Evolutionary conservation across 1,140 invertebrate species (phyloP).

Genomic region (Drosophila setifemur): DNA sequence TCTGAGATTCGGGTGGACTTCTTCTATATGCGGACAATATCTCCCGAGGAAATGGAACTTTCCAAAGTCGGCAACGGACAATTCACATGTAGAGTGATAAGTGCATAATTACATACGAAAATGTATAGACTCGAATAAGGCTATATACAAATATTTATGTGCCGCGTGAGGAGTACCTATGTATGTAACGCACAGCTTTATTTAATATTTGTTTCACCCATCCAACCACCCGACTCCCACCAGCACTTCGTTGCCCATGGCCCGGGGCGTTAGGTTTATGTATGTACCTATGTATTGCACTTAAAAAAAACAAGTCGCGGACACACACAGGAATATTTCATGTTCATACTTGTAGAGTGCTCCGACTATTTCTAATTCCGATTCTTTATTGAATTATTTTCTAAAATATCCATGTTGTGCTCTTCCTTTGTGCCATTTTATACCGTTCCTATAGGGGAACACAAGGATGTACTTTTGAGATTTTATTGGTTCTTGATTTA

Average conservation of each 20-base stretch:
- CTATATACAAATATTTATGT: constrained; percentile 32
- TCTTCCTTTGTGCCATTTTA: too few relatives aligned
- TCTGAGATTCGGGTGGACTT: constrained; percentile 41
- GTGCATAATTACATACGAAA: constrained; percentile 41
- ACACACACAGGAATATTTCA: too few relatives aligned
- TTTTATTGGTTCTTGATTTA: too few relatives aligned
- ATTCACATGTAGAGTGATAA: constrained; percentile 37
- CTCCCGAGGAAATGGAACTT: constrained; percentile 70
- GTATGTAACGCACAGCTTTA: constrained; percentile 47
- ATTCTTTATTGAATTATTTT: too few relatives aligned
- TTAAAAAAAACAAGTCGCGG: not conserved
- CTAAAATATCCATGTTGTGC: too few relatives aligned
- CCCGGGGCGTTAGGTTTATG: constrained; percentile 28
- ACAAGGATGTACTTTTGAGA: too few relatives aligned
- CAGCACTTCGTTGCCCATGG: constrained; percentile 43
- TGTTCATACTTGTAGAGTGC: too few relatives aligned
- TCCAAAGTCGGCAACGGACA: constrained; percentile 45
- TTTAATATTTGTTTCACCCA: constrained; percentile 62
- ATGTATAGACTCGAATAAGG: constrained; percentile 6
- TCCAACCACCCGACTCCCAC: not conserved
- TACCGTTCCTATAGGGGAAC: too few relatives aligned
- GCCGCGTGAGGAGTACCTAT: constrained; percentile 6
- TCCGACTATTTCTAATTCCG: too few relatives aligned
- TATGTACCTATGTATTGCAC: constrained; percentile 45
- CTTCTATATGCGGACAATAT: constrained; percentile 49